Evolutionary conservation across 2,797 vertebrate species (phyloP), one percentile per base, ranked within the genome.

Genomic region (Melanotaenia boesemani): DNA sequence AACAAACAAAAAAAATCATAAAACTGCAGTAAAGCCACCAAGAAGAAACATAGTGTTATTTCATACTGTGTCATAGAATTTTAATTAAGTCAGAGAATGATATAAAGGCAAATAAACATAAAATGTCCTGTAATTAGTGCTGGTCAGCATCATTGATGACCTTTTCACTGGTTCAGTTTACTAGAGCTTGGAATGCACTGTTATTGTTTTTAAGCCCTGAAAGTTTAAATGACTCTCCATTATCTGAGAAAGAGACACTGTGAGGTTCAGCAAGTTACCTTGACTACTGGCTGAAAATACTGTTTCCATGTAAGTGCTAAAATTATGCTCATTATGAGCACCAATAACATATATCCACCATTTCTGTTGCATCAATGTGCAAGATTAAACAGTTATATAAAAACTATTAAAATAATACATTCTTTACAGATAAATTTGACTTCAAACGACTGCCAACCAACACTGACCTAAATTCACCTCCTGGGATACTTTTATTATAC

Each of bases 201-300:
- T 50, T 32, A 55, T 67, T n/a, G 54, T 48, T 69, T 56, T 76
- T 54, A 3, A 70, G 28, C 28, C 16, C 26, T 70, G 32, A 2
- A 34, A 74, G n/a, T 63, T 68, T 15, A 54, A 67, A 67, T n/a
- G 10, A 59, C 58, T 65, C n/a, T 65, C n/a, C 58, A 11, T 12
- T 32, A 41, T 32, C 39, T 46, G 16, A 74, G 11, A 67, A 57
- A 56, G 3, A 48, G 41, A 18, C 16, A 15, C 15, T 44, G 16
- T 44, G 41, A 18, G 15, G 15, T 44, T 44, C 41, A 44, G 41
- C 41, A 32, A 7, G 37, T 48, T 65, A 3, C 2, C 15, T 5
- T 28, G 2, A 52, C 26, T 70, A 54, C 12, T 24, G 44, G 6
- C 9, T 60, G 0, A 22, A 6, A n/a, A 60, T 63, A 48, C 59